These are phyloP conservation scores for Helicoverpa armigera DNA, from an alignment of 1,140 invertebrate genomes.

Conservation along the genomic window DNA sequence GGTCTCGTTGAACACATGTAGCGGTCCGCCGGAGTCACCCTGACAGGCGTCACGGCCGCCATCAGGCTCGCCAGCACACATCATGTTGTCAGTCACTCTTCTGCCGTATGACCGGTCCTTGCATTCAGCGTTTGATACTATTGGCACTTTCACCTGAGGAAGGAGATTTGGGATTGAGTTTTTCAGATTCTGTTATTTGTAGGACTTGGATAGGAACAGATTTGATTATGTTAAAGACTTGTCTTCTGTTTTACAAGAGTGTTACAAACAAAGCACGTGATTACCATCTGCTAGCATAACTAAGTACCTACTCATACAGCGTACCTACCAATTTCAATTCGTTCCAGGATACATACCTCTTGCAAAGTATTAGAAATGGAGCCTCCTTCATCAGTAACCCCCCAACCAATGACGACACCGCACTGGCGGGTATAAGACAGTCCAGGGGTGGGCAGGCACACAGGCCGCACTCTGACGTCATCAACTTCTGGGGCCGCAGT, in stretches of 20 bases:
- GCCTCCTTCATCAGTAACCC: slow-evolving; percentile 88
- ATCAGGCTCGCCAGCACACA: slow-evolving; percentile 93
- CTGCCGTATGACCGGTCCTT: slow-evolving; percentile 89
- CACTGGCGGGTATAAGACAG: slow-evolving; percentile 86
- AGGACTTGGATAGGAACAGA: not conserved
- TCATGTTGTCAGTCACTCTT: slow-evolving; percentile 94
- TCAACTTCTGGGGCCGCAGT: slow-evolving; percentile 74
- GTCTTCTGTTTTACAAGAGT: too few relatives aligned
- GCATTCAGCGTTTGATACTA: slow-evolving; percentile 91
- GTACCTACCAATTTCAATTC: too few relatives aligned
- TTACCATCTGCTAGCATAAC: too few relatives aligned
- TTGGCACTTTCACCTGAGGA: slow-evolving; percentile 89
- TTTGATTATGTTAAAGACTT: not conserved
- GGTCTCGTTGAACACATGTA: slow-evolving; percentile 73
- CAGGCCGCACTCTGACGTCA: slow-evolving; percentile 88
- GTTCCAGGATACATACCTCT: slow-evolving; percentile 5
- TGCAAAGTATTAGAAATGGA: slow-evolving; percentile 85
- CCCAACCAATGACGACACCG: slow-evolving; percentile 91
- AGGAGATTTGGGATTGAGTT: not conserved
- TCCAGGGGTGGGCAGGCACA: slow-evolving; percentile 90
- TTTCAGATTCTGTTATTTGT: not conserved
- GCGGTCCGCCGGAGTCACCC: slow-evolving; percentile 84
- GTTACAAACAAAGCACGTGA: too few relatives aligned
- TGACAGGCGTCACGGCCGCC: slow-evolving; percentile 90
- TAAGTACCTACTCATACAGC: too few relatives aligned